Conservation (phyloP, 1,140 invertebrate genomes). For the Caenorhabditis remanei region DNA sequence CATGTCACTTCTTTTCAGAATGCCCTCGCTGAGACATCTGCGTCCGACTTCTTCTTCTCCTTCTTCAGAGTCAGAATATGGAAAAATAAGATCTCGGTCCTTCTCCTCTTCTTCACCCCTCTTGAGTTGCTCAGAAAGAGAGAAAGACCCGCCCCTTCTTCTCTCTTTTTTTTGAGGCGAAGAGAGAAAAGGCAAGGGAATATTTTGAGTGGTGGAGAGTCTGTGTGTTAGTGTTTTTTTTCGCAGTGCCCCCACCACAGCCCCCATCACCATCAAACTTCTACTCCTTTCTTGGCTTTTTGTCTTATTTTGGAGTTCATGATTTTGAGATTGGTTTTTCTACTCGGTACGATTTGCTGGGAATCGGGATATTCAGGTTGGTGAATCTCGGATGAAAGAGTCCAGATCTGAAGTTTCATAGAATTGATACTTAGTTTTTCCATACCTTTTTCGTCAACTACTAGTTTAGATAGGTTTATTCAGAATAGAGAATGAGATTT, state of each 20-base stretch:
- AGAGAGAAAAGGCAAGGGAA: background rate
- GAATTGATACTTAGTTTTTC: too few species aligned
- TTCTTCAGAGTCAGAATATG: slow-evolving; percentile 15
- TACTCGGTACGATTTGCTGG: background rate
- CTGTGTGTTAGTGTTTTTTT: slow-evolving; percentile 12
- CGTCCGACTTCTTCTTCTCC: background rate
- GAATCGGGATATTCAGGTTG: background rate
- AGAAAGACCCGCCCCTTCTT: background rate
- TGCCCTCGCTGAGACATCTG: slow-evolving; percentile 5
- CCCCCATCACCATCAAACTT: slow-evolving; percentile 39
- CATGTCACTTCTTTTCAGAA: background rate
- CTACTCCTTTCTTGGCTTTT: background rate
- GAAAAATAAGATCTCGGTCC: slow-evolving; percentile 32
- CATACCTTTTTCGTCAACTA: too few species aligned
- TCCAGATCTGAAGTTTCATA: background rate
- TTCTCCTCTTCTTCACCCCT: background rate
- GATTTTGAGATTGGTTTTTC: background rate
- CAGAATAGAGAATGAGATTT: too few species aligned
- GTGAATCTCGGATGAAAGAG: background rate
- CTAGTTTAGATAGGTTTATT: too few species aligned
- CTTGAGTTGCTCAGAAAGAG: background rate
- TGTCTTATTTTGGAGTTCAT: background rate
- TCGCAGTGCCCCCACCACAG: background rate
- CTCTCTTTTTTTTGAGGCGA: slow-evolving; percentile 4
- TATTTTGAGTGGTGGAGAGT: slow-evolving; percentile 51